Evolutionary conservation across 2,888 invertebrate genomes (phyloP).

Genomic region (Phalera bucephala): DNA sequence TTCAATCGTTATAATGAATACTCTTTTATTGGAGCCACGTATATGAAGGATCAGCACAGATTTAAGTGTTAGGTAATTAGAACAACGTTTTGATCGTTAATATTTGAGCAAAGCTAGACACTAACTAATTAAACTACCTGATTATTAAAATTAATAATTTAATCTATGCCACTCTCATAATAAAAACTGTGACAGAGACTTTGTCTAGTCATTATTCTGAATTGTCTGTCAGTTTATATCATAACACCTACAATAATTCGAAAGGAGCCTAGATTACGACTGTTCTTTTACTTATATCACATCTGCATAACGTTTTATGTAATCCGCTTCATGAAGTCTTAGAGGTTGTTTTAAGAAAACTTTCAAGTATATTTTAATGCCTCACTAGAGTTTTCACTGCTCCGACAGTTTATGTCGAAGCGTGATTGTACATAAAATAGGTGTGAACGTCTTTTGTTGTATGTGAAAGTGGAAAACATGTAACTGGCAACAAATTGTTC

Average conservation of each 20-base stretch:
- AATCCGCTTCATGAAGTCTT: not conserved
- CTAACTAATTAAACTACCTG: no score
- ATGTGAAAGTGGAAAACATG: not conserved
- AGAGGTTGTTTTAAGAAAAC: not conserved
- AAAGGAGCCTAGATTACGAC: no score
- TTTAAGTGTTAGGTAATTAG: not conserved
- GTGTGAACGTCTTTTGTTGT: constrained; percentile 1
- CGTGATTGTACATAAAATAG: constrained; percentile 1
- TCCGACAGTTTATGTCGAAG: not conserved
- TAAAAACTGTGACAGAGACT: no score
- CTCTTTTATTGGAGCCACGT: not conserved
- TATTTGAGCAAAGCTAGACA: no score
- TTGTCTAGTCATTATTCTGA: no score
- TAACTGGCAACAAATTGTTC: no score
- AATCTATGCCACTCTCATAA: no score
- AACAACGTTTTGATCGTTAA: not conserved
- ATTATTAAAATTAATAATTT: no score
- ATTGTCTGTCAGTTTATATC: no score
- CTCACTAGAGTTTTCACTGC: not conserved
- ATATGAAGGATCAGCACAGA: not conserved
- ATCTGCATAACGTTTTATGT: no score
- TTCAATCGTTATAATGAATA: not conserved
- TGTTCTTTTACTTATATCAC: no score
- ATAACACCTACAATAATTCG: no score
- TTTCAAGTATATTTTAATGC: not conserved